These are phyloP conservation scores for Stichopus chloronotus DNA, from an alignment of 35 echinoderm and acorn worm genomes.

Conservation along the genomic window DNA sequence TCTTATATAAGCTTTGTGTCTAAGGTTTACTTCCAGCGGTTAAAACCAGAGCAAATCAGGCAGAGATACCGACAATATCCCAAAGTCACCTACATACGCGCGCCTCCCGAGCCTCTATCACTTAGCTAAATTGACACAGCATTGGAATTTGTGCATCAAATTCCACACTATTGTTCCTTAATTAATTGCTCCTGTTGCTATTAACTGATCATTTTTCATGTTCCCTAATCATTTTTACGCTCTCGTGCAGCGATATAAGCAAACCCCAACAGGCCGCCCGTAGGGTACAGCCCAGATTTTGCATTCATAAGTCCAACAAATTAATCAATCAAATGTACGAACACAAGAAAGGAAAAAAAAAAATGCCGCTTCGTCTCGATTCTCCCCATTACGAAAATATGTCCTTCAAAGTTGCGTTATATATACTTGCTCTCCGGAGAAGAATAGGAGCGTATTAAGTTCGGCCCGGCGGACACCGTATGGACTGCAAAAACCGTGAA, in stretches of 20 bases:
- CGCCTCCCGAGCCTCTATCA: constrained; percentile 29
- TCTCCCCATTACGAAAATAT: constrained; percentile 47
- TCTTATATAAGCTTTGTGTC: not conserved
- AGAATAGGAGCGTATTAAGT: constrained; percentile 34
- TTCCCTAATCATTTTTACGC: constrained; percentile 57
- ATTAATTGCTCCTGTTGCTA: constrained; percentile 57
- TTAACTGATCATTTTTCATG: constrained; percentile 63
- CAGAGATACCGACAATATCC: constrained; percentile 22
- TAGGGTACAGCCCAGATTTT: constrained; percentile 60
- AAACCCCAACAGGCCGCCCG: constrained; percentile 55
- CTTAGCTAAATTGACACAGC: constrained; percentile 64
- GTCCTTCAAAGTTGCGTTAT: constrained; percentile 52
- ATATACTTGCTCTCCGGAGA: constrained; percentile 1
- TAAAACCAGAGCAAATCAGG: constrained; percentile 18
- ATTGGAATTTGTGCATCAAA: constrained; percentile 67
- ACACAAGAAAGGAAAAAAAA: not conserved
- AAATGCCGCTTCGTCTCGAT: constrained; percentile 11
- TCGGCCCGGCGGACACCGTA: constrained; percentile 31
- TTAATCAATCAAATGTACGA: constrained; percentile 58
- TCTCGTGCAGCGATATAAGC: constrained; percentile 22
- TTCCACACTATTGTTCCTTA: constrained; percentile 62
- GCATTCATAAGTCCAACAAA: constrained; percentile 60
- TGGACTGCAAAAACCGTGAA: not conserved
- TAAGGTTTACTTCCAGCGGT: not conserved
- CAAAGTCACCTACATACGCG: not conserved